These are phyloP conservation scores for Eulithis prunata DNA, from an alignment of 2,888 invertebrate genomes.

Conservation along the genomic window DNA sequence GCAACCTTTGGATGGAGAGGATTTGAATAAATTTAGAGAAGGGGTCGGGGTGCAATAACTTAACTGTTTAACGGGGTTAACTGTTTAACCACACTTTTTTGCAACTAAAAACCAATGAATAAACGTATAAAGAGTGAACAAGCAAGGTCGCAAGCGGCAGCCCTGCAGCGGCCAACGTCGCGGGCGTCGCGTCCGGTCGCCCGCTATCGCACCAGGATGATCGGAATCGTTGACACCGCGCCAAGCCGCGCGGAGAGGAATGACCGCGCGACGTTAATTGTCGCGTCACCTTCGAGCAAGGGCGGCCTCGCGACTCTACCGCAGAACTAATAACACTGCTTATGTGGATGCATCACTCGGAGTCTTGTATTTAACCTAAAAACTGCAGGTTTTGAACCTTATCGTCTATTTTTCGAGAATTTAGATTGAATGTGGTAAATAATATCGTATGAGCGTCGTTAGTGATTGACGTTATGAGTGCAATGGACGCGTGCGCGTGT, in stretches of 20 bases:
- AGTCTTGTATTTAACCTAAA: too few species aligned
- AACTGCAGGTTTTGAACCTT: too few species aligned
- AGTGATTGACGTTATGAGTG: too few species aligned
- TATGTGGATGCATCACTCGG: not conserved
- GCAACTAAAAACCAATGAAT: not conserved
- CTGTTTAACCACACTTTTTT: too few species aligned
- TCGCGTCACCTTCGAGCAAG: conserved; percentile 80
- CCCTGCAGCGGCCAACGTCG: conserved; percentile 50
- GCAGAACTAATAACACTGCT: conserved; percentile 7
- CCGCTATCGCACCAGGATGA: conserved; percentile 71
- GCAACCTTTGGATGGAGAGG: too few species aligned
- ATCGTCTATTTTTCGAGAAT: too few species aligned
- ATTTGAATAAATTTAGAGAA: too few species aligned
- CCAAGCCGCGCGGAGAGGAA: conserved; percentile 69
- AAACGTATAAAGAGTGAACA: not conserved
- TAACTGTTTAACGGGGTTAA: too few species aligned
- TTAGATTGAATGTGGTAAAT: too few species aligned
- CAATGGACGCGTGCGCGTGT: too few species aligned
- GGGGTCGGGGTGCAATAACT: too few species aligned
- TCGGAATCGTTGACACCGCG: conserved; percentile 81
- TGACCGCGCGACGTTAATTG: conserved; percentile 81
- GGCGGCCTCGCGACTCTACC: conserved; percentile 52
- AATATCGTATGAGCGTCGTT: too few species aligned
- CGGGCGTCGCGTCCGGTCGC: conserved; percentile 65
- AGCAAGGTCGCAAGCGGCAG: conserved; percentile 21